Conservation (phyloP, 2,888 invertebrate species). For the Lithophane semibrunnea region DNA sequence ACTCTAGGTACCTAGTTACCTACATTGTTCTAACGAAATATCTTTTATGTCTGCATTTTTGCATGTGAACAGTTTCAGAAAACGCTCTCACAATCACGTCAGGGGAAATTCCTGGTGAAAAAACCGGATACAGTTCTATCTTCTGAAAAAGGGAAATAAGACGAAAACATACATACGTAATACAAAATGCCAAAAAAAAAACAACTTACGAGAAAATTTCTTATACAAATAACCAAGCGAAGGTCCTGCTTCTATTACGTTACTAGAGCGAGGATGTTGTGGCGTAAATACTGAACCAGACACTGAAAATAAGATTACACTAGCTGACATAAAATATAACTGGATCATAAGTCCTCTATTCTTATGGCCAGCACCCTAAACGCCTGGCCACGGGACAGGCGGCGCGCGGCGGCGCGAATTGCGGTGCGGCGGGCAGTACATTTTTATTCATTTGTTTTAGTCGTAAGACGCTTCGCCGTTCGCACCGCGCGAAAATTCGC, state of each 20-base stretch:
- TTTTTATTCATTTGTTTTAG: no score
- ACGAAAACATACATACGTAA: no score
- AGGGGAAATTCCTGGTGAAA: not conserved
- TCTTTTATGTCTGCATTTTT: not conserved
- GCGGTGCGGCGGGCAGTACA: no score
- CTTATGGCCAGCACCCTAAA: not conserved
- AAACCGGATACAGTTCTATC: not conserved
- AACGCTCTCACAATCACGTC: not conserved
- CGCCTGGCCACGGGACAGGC: no score
- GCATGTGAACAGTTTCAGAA: no score
- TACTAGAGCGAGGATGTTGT: not conserved
- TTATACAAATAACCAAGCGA: slow-evolving; percentile 25
- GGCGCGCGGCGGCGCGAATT: no score
- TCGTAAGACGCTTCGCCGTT: no score
- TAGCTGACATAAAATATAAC: not conserved
- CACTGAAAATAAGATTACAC: slow-evolving; percentile 32
- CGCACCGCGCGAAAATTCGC: no score
- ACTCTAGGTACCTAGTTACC: no score
- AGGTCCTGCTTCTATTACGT: slow-evolving; percentile 7
- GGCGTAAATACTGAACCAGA: not conserved
- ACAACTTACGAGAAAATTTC: slow-evolving; percentile 32
- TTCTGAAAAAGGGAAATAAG: no score
- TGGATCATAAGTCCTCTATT: not conserved
- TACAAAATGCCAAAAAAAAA: not conserved
- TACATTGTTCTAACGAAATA: not conserved